Evolutionary conservation across 1,140 invertebrate species (phyloP).

Genomic region (Ips typographus): DNA sequence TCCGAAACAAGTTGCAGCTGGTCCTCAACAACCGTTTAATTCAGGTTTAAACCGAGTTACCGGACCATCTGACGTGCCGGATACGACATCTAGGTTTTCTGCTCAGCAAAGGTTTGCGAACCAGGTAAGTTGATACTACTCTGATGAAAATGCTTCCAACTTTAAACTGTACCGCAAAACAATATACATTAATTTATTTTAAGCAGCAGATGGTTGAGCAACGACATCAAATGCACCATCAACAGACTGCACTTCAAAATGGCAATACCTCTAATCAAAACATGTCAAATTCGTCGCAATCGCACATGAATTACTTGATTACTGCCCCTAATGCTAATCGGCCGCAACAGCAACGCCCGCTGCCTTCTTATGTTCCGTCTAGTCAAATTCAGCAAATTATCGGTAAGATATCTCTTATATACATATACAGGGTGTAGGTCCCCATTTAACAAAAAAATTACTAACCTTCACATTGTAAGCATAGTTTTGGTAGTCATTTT

Average conservation of each 20-base stretch:
- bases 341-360: constrained; percentile 37
- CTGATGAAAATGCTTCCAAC: neutral
- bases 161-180: too few species aligned
- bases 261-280: constrained; percentile 13
- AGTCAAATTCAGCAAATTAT: constrained; percentile 50
- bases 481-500: too few species aligned
- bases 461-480: too few species aligned
- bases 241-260: constrained; percentile 39
- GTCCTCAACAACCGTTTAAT: too few species aligned
- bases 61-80: too few species aligned
- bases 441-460: too few species aligned
- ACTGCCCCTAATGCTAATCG: constrained; percentile 40
- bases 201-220: neutral
- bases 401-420: constrained; percentile 32
- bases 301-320: constrained; percentile 44
- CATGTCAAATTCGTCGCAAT: constrained; percentile 17
- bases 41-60: too few species aligned
- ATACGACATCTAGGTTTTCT: neutral
- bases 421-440: too few species aligned
- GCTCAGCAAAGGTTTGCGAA: neutral
- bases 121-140: neutral
- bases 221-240: constrained; percentile 6
- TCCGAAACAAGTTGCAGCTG: too few species aligned
- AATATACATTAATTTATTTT: neutral
- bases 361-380: constrained; percentile 44